Conservation (phyloP, 2,113 vertebrate genomes). For the Gopherus evgoodei region DNA sequence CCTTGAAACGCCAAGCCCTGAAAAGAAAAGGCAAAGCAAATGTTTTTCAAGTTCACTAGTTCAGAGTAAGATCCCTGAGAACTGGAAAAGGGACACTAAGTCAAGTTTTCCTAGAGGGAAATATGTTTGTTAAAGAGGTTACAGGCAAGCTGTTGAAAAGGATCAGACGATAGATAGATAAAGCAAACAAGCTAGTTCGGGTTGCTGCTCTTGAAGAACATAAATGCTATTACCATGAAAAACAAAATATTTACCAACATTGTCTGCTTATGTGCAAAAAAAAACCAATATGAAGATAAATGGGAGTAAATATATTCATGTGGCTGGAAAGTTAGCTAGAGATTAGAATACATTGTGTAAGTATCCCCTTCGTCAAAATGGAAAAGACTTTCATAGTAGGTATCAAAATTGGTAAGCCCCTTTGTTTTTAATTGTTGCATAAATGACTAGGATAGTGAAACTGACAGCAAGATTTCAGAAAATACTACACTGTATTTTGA, state of each 20-base stretch:
- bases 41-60: constrained; percentile 56
- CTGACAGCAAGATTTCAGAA: constrained; percentile 26
- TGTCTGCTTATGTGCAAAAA: background rate
- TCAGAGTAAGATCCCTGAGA: constrained; percentile 62
- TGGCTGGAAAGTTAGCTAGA: background rate
- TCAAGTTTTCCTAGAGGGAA: constrained; percentile 17
- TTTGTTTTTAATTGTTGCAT: background rate
- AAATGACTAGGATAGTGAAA: background rate
- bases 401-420: background rate
- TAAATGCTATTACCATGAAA: background rate
- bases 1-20: background rate
- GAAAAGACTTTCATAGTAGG: background rate
- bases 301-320: rapidly evolving
- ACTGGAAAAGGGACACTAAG: constrained; percentile 12
- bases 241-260: constrained; percentile 15
- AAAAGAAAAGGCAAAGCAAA: constrained; percentile 29
- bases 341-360: background rate
- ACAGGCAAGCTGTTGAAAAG: background rate
- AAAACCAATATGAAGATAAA: constrained; percentile 1
- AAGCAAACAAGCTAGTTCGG: background rate
- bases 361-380: background rate
- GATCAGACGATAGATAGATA: background rate
- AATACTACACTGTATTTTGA: constrained; percentile 19
- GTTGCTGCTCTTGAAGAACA: background rate
- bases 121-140: background rate